Evolutionary conservation across 2,797 vertebrate genomes (phyloP).

Genomic region (Xenopus petersii): DNA sequence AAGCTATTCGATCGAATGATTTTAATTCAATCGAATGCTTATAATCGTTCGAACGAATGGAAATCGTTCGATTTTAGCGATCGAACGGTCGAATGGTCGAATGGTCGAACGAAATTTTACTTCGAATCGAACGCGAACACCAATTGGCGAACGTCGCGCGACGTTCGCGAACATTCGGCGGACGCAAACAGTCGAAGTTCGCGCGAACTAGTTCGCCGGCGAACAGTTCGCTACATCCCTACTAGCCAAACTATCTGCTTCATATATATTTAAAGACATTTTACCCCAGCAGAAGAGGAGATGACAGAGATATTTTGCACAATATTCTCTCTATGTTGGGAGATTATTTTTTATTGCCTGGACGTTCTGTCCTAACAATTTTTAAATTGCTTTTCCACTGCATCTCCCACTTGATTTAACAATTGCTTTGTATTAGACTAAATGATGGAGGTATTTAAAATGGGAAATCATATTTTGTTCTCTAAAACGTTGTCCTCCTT

Average conservation of each 20-base stretch:
- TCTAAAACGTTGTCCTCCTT: background rate
- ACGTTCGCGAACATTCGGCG: too few species aligned
- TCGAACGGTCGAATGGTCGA: too few species aligned
- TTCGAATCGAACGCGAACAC: too few species aligned
- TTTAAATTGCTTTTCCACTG: slow-evolving; percentile 66
- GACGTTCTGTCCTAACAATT: slow-evolving; percentile 64
- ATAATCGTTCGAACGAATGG: too few species aligned
- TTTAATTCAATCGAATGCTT: too few species aligned
- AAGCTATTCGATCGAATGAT: too few species aligned
- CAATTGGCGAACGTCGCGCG: too few species aligned
- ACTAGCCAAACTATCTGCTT: background rate
- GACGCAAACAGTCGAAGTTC: too few species aligned
- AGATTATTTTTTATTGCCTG: slow-evolving; percentile 67
- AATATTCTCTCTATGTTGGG: slow-evolving; percentile 50
- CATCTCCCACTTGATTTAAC: slow-evolving; percentile 63
- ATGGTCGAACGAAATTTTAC: too few species aligned
- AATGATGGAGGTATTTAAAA: slow-evolving; percentile 44
- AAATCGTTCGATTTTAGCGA: too few species aligned
- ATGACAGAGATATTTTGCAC: background rate
- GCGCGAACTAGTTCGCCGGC: too few species aligned
- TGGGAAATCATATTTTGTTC: slow-evolving; percentile 13
- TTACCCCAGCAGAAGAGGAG: background rate
- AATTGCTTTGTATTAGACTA: slow-evolving; percentile 63
- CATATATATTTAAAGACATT: background rate
- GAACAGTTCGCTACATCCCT: too few species aligned